These are phyloP conservation scores for Zenarchopterus dispar DNA, from an alignment of 2,797 vertebrate genomes.

Conservation along the genomic window DNA sequence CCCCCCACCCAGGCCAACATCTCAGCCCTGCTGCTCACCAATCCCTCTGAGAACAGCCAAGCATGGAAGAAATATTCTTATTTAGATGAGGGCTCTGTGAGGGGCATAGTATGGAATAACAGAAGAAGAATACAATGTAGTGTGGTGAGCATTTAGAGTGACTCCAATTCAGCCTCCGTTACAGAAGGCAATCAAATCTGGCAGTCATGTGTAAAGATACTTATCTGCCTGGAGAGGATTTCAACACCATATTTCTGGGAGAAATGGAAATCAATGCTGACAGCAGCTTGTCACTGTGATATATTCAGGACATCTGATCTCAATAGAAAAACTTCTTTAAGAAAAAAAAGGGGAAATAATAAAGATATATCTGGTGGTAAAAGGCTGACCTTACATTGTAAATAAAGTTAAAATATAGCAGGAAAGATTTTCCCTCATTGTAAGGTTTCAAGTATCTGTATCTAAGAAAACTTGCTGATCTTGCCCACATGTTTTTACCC, in stretches of 20 bases:
- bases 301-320: constrained; percentile 82
- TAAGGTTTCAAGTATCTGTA: constrained; percentile 40
- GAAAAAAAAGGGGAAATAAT: constrained; percentile 56
- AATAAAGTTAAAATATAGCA: constrained; percentile 52
- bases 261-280: constrained; percentile 84
- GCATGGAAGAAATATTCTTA: constrained; percentile 80
- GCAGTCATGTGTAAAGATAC: constrained; percentile 87
- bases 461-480: constrained; percentile 53
- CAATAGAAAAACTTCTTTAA: constrained; percentile 77
- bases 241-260: constrained; percentile 84
- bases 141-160: constrained; percentile 68
- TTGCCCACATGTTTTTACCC: constrained; percentile 41
- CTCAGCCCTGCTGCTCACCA: constrained; percentile 58
- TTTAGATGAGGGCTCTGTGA: constrained; percentile 74
- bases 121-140: constrained; percentile 72
- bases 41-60: constrained; percentile 69
- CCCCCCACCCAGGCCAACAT: constrained; percentile 43
- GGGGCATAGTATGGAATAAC: constrained; percentile 70
- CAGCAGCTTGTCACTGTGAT: constrained; percentile 82
- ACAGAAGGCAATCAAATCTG: constrained; percentile 86
- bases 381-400: constrained; percentile 61
- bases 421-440: constrained; percentile 31
- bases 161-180: constrained; percentile 75
- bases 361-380: constrained; percentile 63
- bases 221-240: constrained; percentile 85